Percentiles rank a stretch among this genome's conserved stretches.
These are phyloP conservation scores for Myrmophylax atrothorax DNA, from an alignment of 2,113 vertebrate species.

Conservation along the genomic window DNA sequence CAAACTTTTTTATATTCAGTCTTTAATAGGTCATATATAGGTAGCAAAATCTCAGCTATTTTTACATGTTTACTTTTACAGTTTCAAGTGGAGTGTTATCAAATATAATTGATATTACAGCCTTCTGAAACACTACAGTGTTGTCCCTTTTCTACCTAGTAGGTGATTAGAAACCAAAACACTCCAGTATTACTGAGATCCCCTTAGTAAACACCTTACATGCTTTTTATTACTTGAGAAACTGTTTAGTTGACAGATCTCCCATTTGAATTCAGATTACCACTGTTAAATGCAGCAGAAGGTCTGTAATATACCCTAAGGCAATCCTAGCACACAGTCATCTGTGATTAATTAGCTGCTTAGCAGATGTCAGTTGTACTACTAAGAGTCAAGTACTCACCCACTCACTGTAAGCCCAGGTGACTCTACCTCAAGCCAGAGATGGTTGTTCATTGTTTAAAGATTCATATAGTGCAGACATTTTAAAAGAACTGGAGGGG, in stretches of 20 bases:
- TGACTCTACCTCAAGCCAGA: background rate
- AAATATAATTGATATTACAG: background rate
- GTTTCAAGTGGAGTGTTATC: background rate
- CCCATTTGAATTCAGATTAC: slow-evolving; percentile 14
- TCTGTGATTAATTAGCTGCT: background rate
- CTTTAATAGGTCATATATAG: background rate
- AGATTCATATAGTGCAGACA: background rate
- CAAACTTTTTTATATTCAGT: background rate
- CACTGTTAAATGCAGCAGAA: background rate
- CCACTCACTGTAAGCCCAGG: background rate
- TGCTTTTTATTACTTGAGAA: background rate
- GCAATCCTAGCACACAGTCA: background rate
- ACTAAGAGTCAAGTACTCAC: background rate
- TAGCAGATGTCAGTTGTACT: background rate
- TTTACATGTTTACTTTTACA: background rate
- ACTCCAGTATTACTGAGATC: background rate
- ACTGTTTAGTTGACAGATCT: background rate
- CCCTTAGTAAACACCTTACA: background rate
- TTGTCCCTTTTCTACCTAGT: background rate
- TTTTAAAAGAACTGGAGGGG: background rate
- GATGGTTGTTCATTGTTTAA: background rate
- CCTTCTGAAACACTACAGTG: background rate
- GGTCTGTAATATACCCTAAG: background rate
- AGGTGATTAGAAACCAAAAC: background rate
- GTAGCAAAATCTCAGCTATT: background rate